Conservation (phyloP, 1,140 invertebrate genomes). For the Scaptomyza pallida region DNA sequence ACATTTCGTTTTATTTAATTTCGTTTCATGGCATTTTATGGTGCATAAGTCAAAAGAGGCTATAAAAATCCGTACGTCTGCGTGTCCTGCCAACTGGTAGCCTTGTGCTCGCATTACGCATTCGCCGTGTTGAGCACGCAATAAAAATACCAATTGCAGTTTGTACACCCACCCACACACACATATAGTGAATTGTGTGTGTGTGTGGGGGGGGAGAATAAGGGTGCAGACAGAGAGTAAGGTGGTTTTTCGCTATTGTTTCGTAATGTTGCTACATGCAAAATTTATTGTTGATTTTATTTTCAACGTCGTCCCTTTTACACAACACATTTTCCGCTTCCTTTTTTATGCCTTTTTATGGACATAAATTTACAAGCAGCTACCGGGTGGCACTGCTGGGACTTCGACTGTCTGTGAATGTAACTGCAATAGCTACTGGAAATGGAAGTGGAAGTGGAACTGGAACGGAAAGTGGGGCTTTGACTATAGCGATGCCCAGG, state of each 20-base stretch:
- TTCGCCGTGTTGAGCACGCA: slow-evolving; percentile 80
- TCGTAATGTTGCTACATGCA: slow-evolving; percentile 78
- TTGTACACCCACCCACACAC: slow-evolving; percentile 22
- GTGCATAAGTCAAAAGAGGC: slow-evolving; percentile 72
- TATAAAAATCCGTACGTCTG: slow-evolving; percentile 52
- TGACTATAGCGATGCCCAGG: slow-evolving; percentile 37
- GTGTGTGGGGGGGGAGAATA: slow-evolving; percentile 5
- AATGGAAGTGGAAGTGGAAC: not conserved
- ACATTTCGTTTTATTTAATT: slow-evolving; percentile 73
- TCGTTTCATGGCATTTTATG: slow-evolving; percentile 77
- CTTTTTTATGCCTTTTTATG: slow-evolving; percentile 79
- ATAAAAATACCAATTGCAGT: slow-evolving; percentile 80
- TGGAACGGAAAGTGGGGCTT: slow-evolving; percentile 16
- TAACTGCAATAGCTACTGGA: not conserved
- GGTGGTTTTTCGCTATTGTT: slow-evolving; percentile 63
- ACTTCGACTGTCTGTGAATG: no score
- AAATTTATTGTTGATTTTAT: slow-evolving; percentile 82
- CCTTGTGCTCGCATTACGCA: slow-evolving; percentile 70
- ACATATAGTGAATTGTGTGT: no score
- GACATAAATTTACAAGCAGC: slow-evolving; percentile 79
- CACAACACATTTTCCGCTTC: slow-evolving; percentile 76
- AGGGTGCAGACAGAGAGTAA: slow-evolving; percentile 3
- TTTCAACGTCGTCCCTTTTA: slow-evolving; percentile 76
- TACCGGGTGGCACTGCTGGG: slow-evolving; percentile 12
- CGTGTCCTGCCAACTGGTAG: slow-evolving; percentile 43